phyloP scores from a whole-genome alignment of 2,797 vertebrate genomes.

The Cyprinodon diabolis region DNA sequence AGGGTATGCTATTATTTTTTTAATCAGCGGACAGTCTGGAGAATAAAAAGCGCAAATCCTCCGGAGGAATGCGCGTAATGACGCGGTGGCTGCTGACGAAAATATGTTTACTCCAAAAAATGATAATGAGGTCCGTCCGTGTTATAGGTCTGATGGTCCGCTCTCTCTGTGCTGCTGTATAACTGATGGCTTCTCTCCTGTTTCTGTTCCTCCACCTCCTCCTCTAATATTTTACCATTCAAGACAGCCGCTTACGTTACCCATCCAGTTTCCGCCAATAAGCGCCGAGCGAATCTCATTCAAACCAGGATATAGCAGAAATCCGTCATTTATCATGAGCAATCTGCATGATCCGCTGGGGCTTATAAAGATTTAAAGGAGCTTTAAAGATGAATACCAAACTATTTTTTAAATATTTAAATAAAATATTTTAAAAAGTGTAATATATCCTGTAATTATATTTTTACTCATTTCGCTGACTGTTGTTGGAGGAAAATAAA shows the following conservation, averaged over 20 bases:
- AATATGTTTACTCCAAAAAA: conserved; percentile 59
- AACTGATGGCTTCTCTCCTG: conserved; percentile 27
- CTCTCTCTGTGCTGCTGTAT: conserved; percentile 10
- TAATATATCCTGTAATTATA: background rate
- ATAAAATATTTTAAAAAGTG: conserved; percentile 1
- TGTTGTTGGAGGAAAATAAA: conserved; percentile 38
- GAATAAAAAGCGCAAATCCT: conserved; percentile 50
- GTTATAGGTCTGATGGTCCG: conserved; percentile 16
- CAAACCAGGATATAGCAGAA: conserved; percentile 37
- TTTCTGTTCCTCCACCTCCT: conserved; percentile 2
- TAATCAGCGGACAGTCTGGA: conserved; percentile 15
- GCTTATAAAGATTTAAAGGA: conserved; percentile 21
- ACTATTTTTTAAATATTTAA: conserved; percentile 40
- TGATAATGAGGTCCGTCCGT: conserved; percentile 46
- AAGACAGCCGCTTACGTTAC: conserved; percentile 67
- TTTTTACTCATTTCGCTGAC: conserved; percentile 8
- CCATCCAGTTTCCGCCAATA: conserved; percentile 69
- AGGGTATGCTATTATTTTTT: background rate
- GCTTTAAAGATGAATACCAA: background rate
- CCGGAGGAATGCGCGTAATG: conserved; percentile 66
- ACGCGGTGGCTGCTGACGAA: conserved; percentile 48
- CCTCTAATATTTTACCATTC: conserved; percentile 63
- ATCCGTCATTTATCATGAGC: conserved; percentile 28
- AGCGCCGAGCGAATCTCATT: conserved; percentile 41
- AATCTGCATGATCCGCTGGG: conserved; percentile 17